Base-by-base conservation (phyloP, 2,113 vertebrate species). In the Nycticebus coucang region DNA sequence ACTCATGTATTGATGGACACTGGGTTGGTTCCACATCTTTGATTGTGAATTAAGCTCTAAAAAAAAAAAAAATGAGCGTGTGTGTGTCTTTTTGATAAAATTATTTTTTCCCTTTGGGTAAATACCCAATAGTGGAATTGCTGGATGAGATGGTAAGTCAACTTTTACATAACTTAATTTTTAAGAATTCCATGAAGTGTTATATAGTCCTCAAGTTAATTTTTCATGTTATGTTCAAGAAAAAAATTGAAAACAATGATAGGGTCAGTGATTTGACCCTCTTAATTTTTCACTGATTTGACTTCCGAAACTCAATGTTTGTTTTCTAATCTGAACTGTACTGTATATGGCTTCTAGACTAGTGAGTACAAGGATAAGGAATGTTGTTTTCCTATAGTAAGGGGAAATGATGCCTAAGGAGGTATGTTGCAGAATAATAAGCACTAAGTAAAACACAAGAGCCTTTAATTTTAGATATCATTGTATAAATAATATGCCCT, bases 291-390 rank as follows among this genome's bases (percentile, higher is more conserved):
- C 19, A 84, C 96, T 68, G 97, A 80, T n/a, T 91, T 26, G 35
- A 77, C 72, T 97, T 94, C 97, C 92, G 90, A 97, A 97, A 86
- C 57, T 94, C 50, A 96, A 97, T 97, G 95, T 96, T 24, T 92
- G 10, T 14, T 95, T 98, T 92, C 66, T 84, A 60, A 84, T 97
- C 30, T 97, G 57, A 95, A 41, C 91, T 97, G 53, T 97, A 59
- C 78, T 97, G 97, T 95, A 95, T 96, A 91, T 91, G 90, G 98
- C 90, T 74, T 97, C 98, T 98, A 98, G 97, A 98, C 98, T 97
- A 97, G 84, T 66, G 33, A 95, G 77, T 96, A 92, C 87, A 97
- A 97, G 95, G 98, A 98, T 98, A 98, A 98, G 53, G 81, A 98
- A 98, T 98, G 85, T 64, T 98, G 71, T 93, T 98, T 98, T 95